A percentile compares a stretch with the other conserved stretches of the same genome.
Evolutionary conservation across 2,888 invertebrate species (phyloP).

Genomic region (Polydrusus cervinus): DNA sequence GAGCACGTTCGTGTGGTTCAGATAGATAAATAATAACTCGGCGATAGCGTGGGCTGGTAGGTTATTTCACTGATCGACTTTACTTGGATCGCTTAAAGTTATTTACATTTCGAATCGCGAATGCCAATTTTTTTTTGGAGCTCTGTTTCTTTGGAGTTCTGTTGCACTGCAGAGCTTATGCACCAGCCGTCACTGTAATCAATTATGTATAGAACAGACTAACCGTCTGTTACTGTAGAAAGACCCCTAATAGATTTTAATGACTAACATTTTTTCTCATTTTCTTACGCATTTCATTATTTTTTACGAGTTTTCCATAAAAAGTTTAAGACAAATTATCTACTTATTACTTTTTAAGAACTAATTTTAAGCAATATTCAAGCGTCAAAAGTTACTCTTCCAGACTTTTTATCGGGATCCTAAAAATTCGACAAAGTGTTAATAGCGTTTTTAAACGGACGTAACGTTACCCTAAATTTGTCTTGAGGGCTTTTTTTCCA

Average conservation of each 20-base stretch:
- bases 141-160: too few species aligned
- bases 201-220: too few species aligned
- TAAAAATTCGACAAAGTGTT: constrained; percentile 41
- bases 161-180: too few species aligned
- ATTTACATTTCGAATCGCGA: too few species aligned
- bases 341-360: constrained; percentile 26
- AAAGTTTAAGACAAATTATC: constrained; percentile 28
- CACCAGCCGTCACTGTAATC: too few species aligned
- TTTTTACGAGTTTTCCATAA: neutral
- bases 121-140: too few species aligned
- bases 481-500: constrained; percentile 35
- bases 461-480: constrained; percentile 44
- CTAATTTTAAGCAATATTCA: constrained; percentile 41
- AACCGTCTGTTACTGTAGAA: neutral
- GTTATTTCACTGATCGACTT: too few species aligned
- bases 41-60: too few species aligned
- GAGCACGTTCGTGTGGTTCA: too few species aligned
- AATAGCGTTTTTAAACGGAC: constrained; percentile 43
- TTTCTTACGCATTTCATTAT: neutral
- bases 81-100: too few species aligned
- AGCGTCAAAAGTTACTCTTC: constrained; percentile 39
- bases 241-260: neutral
- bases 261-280: neutral
- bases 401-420: constrained; percentile 32
- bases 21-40: too few species aligned